Evolutionary conservation across 2,113 vertebrate species (phyloP).

Genomic region (Trogon surrucura): DNA sequence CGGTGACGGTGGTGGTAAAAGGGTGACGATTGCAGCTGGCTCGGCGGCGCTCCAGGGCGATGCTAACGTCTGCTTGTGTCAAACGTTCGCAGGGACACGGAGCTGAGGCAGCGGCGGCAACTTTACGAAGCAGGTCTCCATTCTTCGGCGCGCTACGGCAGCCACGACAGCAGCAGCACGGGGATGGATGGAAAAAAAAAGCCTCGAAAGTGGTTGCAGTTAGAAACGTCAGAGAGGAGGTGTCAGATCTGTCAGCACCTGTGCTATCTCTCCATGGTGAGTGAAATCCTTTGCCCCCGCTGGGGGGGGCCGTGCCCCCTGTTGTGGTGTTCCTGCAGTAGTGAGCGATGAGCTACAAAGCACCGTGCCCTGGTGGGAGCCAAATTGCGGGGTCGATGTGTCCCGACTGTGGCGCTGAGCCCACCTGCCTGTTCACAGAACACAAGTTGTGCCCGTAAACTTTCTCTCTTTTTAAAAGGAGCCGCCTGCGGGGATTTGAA

Average conservation of each 20-base stretch:
- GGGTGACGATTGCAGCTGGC: background rate
- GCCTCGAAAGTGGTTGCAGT: constrained; percentile 93
- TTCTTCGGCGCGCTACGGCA: constrained; percentile 93
- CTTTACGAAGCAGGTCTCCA: constrained; percentile 92
- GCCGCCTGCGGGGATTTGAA: background rate
- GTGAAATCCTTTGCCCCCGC: background rate
- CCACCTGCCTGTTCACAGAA: background rate
- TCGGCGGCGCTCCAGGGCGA: background rate
- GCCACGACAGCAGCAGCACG: constrained; percentile 83
- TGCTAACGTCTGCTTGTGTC: background rate
- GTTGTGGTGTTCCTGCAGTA: no score
- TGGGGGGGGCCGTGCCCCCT: background rate
- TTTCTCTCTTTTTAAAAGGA: background rate
- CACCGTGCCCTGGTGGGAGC: background rate
- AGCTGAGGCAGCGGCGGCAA: constrained; percentile 93
- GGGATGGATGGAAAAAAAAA: constrained; percentile 90
- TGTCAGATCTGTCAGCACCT: constrained; percentile 98
- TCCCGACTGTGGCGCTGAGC: background rate
- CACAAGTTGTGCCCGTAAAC: background rate
- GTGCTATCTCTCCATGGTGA: constrained; percentile 98
- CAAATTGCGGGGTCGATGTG: background rate
- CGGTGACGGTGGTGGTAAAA: background rate
- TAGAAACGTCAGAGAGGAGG: constrained; percentile 94
- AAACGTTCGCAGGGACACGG: constrained; percentile 86
- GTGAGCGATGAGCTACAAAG: rapidly evolving